Conservation (phyloP, 2,888 invertebrate genomes). For the Drosophila multiciliata region DNA sequence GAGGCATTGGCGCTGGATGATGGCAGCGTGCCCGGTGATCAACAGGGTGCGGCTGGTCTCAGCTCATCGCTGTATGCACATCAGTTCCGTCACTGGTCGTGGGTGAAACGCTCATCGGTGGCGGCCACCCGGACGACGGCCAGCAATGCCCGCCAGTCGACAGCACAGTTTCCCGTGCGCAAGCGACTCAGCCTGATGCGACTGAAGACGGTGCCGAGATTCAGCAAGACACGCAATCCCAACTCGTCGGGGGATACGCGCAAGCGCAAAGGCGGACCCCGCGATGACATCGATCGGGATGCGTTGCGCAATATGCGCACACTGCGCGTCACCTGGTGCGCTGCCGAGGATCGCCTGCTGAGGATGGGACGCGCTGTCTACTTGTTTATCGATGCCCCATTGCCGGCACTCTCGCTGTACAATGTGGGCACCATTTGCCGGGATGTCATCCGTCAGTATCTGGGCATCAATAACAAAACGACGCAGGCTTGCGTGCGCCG, state of each 20-base stretch:
- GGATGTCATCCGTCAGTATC: slow-evolving; percentile 86
- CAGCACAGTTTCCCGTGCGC: slow-evolving; percentile 24
- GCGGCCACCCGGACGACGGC: slow-evolving; percentile 18
- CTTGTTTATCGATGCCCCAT: slow-evolving; percentile 85
- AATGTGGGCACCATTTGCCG: slow-evolving; percentile 86
- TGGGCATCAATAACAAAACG: slow-evolving; percentile 88
- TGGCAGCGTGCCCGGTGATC: slow-evolving; percentile 90
- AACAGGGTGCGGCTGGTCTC: slow-evolving; percentile 88
- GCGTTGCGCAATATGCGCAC: slow-evolving; percentile 88
- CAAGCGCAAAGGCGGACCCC: slow-evolving; percentile 71
- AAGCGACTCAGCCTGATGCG: slow-evolving; percentile 48
- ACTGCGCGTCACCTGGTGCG: slow-evolving; percentile 88
- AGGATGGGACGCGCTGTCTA: slow-evolving; percentile 89
- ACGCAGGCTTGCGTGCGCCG: slow-evolving; percentile 89
- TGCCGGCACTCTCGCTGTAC: slow-evolving; percentile 78
- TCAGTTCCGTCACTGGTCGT: slow-evolving; percentile 88
- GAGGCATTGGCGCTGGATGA: slow-evolving; percentile 85
- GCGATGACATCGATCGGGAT: slow-evolving; percentile 88
- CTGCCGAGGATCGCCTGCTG: slow-evolving; percentile 89
- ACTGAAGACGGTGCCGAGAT: slow-evolving; percentile 44
- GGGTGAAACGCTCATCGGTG: slow-evolving; percentile 74
- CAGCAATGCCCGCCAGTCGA: slow-evolving; percentile 3
- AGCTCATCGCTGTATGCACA: slow-evolving; percentile 90
- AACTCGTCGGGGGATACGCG: slow-evolving; percentile 8
- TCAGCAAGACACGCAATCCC: slow-evolving; percentile 11